Conservation (phyloP, 2,113 vertebrate species). For the Picathartes gymnocephalus region DNA sequence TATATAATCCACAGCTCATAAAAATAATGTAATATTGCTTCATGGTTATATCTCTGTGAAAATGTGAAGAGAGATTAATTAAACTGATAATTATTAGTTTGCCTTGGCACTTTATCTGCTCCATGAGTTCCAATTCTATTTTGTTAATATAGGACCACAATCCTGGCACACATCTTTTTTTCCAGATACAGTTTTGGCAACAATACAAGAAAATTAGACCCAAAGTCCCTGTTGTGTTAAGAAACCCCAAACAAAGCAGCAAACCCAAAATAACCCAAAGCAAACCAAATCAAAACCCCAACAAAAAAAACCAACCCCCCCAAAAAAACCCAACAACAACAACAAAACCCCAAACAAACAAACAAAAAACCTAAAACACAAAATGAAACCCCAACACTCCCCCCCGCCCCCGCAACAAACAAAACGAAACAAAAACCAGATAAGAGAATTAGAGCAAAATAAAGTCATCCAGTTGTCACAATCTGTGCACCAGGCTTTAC, state of each 20-base stretch:
- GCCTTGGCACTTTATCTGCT: slow-evolving; percentile 27
- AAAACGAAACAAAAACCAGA: neutral
- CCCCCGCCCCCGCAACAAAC: too few species aligned
- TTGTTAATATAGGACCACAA: neutral
- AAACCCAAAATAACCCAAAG: neutral
- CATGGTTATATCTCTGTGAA: neutral
- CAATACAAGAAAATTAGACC: neutral
- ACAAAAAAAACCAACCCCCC: neutral
- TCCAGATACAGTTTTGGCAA: neutral
- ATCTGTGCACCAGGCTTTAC: neutral
- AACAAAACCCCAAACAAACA: too few species aligned
- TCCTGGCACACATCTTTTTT: neutral
- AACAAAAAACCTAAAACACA: too few species aligned
- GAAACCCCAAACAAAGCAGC: neutral
- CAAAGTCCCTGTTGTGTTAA: neutral
- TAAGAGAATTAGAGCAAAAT: neutral
- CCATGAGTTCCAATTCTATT: slow-evolving; percentile 9
- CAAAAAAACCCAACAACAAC: neutral
- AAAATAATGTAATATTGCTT: slow-evolving; percentile 7
- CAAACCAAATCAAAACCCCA: too few species aligned
- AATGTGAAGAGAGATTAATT: slow-evolving; percentile 41
- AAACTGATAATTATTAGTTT: slow-evolving; percentile 48
- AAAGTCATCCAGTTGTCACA: neutral
- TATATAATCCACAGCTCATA: neutral
- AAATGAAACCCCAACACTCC: too few species aligned